Base-by-base conservation (phyloP, 2,113 vertebrate genomes). In the Vombatus ursinus region DNA sequence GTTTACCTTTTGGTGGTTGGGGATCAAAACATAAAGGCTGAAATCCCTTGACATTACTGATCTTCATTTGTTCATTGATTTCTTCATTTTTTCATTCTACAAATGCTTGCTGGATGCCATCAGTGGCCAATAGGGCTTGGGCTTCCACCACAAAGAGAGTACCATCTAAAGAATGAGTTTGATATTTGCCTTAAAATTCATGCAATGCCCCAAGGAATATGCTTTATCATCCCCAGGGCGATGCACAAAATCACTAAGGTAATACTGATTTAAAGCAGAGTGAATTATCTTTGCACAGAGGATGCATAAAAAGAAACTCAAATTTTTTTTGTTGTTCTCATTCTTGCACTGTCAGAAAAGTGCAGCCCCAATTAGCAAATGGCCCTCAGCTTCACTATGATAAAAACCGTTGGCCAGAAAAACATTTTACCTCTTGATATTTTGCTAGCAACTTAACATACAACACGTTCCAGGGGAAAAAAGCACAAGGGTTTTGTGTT, bases 1-100 rank as follows among this genome's bases (percentile, higher is more conserved):
- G 7, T 77, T 77, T 77, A 44, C 12, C 68, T 0, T 96, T 94
- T 89, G 50, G 52, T 53, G 91, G 52, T 48, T 96, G 44, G 92
- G 94, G 91, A 96, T 91, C 92, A 93, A 96, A 96, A 95, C 19
- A 28, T 54, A 95, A 89, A 89, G 93, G 52, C 93, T 95, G 95
- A 96, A 95, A 96, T 95, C 96, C 96, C 94, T 95, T 95, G 94
- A 94, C 51, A 47, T 89, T 96, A 91, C 52, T 54, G 95, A 94
- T 96, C 92, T 97, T 94, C 94, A 96, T 50, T 95, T 77, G 14
- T 77, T 77, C 37, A 8, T n/a, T 77, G 61, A 19, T n/a, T 19
- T 31, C 31, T n/a, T 77, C 61, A 77, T 19, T 77, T 31, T 5
- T n/a, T 77, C 68, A 84, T 84, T 44, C n/a, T 23, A 44, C 68